Evolutionary conservation across 2,888 invertebrate genomes (phyloP).

Genomic region (Hirtodrosophila cameraria): DNA sequence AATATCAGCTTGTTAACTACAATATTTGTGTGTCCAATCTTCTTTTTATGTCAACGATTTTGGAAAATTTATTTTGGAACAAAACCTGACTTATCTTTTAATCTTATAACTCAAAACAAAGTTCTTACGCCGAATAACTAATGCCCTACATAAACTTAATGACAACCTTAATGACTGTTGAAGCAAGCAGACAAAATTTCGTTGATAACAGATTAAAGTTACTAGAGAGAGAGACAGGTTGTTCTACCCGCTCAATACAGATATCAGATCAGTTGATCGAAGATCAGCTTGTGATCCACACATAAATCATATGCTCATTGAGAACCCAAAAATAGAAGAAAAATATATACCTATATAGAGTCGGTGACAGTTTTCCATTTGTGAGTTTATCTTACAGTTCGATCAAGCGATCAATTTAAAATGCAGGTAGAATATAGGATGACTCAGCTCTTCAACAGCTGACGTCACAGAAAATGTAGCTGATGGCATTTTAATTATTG

Average conservation of each 20-base stretch:
- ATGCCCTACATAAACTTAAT: constrained; percentile 1
- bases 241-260: neutral
- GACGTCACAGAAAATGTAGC: constrained; percentile 42
- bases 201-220: constrained; percentile 3
- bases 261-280: constrained; percentile 32
- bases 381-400: constrained; percentile 41
- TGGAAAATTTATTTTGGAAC: too few relatives aligned
- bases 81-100: too few relatives aligned
- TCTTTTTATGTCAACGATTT: too few relatives aligned
- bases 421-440: constrained; percentile 54
- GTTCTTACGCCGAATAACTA: neutral
- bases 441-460: constrained; percentile 40
- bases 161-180: neutral
- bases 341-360: too few relatives aligned
- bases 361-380: constrained; percentile 52
- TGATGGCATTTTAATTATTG: constrained; percentile 83
- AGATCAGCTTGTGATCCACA: constrained; percentile 21
- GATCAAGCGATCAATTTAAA: constrained; percentile 46
- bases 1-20: too few relatives aligned
- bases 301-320: constrained; percentile 54
- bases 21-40: too few relatives aligned
- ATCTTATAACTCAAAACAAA: too few relatives aligned
- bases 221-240: neutral
- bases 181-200: too few relatives aligned
- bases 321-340: constrained; percentile 9